Conservation (phyloP, 2,113 vertebrate genomes). For the Spheniscus mendiculus region DNA sequence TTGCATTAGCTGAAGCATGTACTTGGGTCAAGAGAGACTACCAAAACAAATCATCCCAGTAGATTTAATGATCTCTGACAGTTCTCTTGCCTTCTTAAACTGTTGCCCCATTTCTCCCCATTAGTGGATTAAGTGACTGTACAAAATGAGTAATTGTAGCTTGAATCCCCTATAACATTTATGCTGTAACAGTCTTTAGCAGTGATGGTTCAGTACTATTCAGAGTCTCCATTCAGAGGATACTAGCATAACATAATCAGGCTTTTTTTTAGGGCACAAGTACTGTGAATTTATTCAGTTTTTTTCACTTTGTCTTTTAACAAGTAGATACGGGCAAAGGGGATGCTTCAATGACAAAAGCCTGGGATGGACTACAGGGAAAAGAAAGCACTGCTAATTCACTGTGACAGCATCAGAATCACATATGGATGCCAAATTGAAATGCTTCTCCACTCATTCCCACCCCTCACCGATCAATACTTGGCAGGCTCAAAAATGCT, state of each 20-base stretch:
- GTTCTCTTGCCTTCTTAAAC: conserved; percentile 57
- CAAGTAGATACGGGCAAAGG: background rate
- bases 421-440: conserved; percentile 25
- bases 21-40: conserved; percentile 42
- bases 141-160: conserved; percentile 43
- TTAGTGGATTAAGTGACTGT: conserved; percentile 57
- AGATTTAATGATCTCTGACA: conserved; percentile 51
- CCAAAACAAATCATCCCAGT: conserved; percentile 25
- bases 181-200: background rate
- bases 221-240: background rate
- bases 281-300: background rate
- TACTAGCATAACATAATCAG: background rate
- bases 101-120: conserved; percentile 41
- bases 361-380: background rate
- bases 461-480: conserved; percentile 27
- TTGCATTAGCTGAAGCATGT: conserved; percentile 34
- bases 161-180: background rate
- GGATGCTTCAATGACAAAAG: conserved; percentile 44
- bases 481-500: conserved; percentile 29
- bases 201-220: background rate
- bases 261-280: background rate
- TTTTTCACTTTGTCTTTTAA: background rate
- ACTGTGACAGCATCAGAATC: conserved; percentile 60
- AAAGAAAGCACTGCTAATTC: conserved; percentile 49
- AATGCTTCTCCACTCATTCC: conserved; percentile 47